A percentile compares a stretch with the other conserved stretches of the same genome.
These are phyloP conservation scores for Acleris laterana DNA, from an alignment of 2,888 invertebrate species.

Conservation along the genomic window DNA sequence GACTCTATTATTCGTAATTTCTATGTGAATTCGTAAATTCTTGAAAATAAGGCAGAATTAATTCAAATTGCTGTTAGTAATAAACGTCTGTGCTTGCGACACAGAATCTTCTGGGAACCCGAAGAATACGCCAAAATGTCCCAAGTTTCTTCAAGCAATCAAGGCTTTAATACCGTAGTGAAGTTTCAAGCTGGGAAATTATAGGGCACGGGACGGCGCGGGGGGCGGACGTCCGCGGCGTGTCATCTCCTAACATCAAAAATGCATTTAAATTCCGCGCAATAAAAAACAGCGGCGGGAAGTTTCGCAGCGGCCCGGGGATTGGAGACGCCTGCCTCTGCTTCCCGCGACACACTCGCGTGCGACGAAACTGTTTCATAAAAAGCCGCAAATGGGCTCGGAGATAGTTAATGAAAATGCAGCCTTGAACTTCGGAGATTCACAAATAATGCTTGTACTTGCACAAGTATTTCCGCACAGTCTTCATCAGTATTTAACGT, in stretches of 20 bases:
- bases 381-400: conserved; percentile 24
- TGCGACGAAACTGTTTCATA: conserved; percentile 49
- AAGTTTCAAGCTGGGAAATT: conserved; percentile 84
- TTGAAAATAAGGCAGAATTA: conserved; percentile 67
- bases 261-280: conserved; percentile 85
- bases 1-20: conserved; percentile 27
- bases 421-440: conserved; percentile 1
- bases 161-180: conserved; percentile 83
- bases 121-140: conserved; percentile 84
- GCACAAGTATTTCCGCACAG: too few relatives aligned
- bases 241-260: conserved; percentile 85
- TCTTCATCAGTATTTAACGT: too few relatives aligned
- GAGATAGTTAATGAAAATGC: conserved; percentile 13
- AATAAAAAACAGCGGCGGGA: conserved; percentile 83
- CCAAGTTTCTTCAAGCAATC: conserved; percentile 84
- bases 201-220: conserved; percentile 70
- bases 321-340: conserved; percentile 67
- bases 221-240: conserved; percentile 80
- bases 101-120: conserved; percentile 79
- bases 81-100: conserved; percentile 77
- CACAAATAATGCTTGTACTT: too few relatives aligned
- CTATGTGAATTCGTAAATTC: conserved; percentile 44
- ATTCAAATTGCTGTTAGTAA: conserved; percentile 78
- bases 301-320: conserved; percentile 79
- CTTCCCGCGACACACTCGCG: conserved; percentile 56